phyloP scores from a whole-genome alignment of 2,888 invertebrate genomes.

The Hirtodrosophila alboralis region DNA sequence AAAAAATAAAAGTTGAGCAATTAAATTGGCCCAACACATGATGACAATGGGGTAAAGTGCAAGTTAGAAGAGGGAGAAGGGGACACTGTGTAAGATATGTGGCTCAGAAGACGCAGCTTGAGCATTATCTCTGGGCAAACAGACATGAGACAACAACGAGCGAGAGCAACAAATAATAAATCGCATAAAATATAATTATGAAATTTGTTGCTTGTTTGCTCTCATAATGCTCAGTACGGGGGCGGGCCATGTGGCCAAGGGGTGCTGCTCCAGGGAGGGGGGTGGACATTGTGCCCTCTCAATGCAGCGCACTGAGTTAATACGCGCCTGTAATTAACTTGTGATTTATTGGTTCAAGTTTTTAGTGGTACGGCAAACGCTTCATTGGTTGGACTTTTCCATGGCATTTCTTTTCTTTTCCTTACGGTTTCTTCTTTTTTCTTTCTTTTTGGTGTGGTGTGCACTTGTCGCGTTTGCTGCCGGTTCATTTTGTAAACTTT shows the following conservation, averaged over 20 bases:
- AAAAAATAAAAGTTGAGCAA: slow-evolving; percentile 70
- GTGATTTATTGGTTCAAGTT: slow-evolving; percentile 82
- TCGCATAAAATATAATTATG: slow-evolving; percentile 83
- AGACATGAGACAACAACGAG: slow-evolving; percentile 70
- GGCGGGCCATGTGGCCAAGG: slow-evolving; percentile 25
- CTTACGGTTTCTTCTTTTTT: slow-evolving; percentile 5
- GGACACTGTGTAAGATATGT: slow-evolving; percentile 46
- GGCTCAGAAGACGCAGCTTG: slow-evolving; percentile 47
- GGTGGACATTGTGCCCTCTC: slow-evolving; percentile 20
- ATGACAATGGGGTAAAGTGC: slow-evolving; percentile 56
- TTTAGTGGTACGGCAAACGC: slow-evolving; percentile 56
- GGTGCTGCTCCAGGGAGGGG: slow-evolving; percentile 7
- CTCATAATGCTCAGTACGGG: background rate
- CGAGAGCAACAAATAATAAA: slow-evolving; percentile 81
- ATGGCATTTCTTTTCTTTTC: slow-evolving; percentile 24
- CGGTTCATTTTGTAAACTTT: slow-evolving; percentile 69
- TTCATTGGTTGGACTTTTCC: slow-evolving; percentile 56
- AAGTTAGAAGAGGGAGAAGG: slow-evolving; percentile 1
- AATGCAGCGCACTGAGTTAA: slow-evolving; percentile 77
- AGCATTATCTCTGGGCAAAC: slow-evolving; percentile 80
- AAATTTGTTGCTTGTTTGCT: slow-evolving; percentile 69
- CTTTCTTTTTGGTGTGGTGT: slow-evolving; percentile 12
- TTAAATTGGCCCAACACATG: slow-evolving; percentile 74
- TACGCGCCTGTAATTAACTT: slow-evolving; percentile 82
- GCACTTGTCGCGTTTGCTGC: slow-evolving; percentile 40